phyloP scores from a whole-genome alignment of 2,113 vertebrate genomes.

The Mastomys coucha region DNA sequence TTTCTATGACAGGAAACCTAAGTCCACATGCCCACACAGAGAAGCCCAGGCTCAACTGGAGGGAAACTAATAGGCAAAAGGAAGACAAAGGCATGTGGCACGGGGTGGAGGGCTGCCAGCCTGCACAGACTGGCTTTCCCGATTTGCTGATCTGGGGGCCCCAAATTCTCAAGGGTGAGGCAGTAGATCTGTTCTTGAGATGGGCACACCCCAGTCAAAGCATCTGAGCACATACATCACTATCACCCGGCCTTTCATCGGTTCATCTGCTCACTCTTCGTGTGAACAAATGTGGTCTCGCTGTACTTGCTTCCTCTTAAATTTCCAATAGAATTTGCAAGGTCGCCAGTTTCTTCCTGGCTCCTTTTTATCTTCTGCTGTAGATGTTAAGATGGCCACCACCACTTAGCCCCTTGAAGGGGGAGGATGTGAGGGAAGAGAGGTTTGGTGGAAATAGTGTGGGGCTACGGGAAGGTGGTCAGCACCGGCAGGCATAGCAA shows the following conservation, averaged over 20 bases:
- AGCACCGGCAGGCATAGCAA: neutral
- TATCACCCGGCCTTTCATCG: fast-evolving
- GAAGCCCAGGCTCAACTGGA: conserved; percentile 17
- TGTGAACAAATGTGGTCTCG: neutral
- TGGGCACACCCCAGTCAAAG: too few species aligned
- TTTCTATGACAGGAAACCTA: conserved; percentile 41
- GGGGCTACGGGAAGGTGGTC: neutral
- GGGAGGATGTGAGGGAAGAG: neutral
- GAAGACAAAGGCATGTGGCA: conserved; percentile 48
- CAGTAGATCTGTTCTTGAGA: neutral
- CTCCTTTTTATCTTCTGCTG: neutral
- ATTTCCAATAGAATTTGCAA: neutral
- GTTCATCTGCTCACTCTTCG: neutral
- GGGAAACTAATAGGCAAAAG: conserved; percentile 39
- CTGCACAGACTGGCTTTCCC: conserved; percentile 21
- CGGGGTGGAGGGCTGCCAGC: neutral
- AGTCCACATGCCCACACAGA: neutral
- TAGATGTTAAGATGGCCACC: neutral
- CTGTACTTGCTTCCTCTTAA: neutral
- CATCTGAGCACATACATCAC: neutral
- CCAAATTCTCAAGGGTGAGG: neutral
- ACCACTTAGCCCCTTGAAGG: neutral
- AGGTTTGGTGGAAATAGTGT: neutral
- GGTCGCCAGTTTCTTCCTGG: neutral
- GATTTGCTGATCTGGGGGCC: neutral